A percentile compares a stretch with the other conserved stretches of the same genome.
These are phyloP conservation scores for Oikopleura dioica DNA, from an alignment of 23 tunicate species.

Conservation along the genomic window DNA sequence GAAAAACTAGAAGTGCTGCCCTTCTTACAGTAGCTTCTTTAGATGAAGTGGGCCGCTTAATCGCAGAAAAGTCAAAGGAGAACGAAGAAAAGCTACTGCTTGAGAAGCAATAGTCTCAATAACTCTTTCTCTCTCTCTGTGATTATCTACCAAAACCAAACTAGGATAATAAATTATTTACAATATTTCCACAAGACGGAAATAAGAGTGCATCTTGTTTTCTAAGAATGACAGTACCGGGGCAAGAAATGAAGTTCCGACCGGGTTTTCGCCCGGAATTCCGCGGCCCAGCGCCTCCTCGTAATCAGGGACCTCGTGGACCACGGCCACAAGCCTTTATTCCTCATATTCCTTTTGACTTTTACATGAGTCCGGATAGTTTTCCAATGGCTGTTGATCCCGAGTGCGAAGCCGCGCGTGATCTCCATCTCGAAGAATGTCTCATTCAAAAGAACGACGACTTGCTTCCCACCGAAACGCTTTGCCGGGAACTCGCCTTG, in stretches of 20 bases:
- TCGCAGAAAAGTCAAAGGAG: neutral
- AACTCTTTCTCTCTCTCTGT: too few species aligned
- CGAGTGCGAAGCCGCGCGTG: neutral
- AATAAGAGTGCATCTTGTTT: too few species aligned
- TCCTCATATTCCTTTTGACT: slow-evolving; percentile 90
- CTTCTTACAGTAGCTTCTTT: too few species aligned
- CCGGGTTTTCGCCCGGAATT: neutral
- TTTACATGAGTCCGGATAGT: slow-evolving; percentile 50
- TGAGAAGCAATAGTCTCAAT: too few species aligned
- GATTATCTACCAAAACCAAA: too few species aligned
- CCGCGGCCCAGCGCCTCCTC: neutral
- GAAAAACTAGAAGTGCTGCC: too few species aligned
- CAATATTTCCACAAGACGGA: too few species aligned
- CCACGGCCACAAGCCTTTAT: slow-evolving; percentile 34
- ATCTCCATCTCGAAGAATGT: neutral
- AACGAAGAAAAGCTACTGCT: too few species aligned
- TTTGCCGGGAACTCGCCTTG: neutral
- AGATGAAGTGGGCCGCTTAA: neutral
- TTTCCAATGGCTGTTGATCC: slow-evolving; percentile 25
- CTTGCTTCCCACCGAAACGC: neutral
- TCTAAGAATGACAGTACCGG: too few species aligned
- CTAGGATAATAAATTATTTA: too few species aligned
- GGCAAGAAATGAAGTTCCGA: too few species aligned
- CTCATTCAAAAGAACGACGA: neutral
- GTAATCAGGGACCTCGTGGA: slow-evolving; percentile 24